Percentiles rank a stretch among this genome's conserved stretches.
Conservation (phyloP, 2,888 invertebrate genomes). For the Xestia ashworthii region DNA sequence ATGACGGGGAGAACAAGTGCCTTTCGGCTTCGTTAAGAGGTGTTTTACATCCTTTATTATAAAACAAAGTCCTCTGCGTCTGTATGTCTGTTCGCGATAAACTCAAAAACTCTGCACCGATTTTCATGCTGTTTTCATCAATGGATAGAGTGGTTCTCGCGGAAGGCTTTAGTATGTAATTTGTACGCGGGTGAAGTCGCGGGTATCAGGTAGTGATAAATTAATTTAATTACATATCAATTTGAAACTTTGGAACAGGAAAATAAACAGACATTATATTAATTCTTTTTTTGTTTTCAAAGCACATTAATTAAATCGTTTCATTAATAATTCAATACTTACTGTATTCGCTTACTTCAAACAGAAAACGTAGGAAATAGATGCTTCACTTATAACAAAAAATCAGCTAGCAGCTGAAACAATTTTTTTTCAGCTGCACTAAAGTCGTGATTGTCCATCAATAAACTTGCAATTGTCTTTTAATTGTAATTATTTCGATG, state of each 20-base stretch:
- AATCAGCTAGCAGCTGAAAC: neutral
- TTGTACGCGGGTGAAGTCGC: too few species aligned
- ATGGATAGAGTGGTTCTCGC: too few species aligned
- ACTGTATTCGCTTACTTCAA: neutral
- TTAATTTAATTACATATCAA: neutral
- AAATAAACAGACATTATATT: constrained; percentile 3
- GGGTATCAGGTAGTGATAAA: neutral
- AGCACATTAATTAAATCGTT: neutral
- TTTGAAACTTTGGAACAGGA: constrained; percentile 20
- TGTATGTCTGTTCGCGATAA: too few species aligned
- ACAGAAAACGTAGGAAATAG: neutral
- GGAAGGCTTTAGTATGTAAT: too few species aligned
- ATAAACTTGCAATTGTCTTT: neutral
- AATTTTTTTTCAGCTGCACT: neutral
- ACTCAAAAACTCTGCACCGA: too few species aligned
- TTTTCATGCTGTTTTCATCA: too few species aligned
- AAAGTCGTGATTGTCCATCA: neutral
- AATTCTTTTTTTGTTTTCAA: neutral
- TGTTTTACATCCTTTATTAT: too few species aligned
- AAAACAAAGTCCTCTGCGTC: too few species aligned
- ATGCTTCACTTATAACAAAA: neutral
- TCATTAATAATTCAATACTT: neutral
- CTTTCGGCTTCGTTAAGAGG: too few species aligned
- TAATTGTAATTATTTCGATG: neutral
- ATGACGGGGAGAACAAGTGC: too few species aligned